These are phyloP conservation scores for Papilio polytes DNA, from an alignment of 1,140 invertebrate species.

Conservation along the genomic window DNA sequence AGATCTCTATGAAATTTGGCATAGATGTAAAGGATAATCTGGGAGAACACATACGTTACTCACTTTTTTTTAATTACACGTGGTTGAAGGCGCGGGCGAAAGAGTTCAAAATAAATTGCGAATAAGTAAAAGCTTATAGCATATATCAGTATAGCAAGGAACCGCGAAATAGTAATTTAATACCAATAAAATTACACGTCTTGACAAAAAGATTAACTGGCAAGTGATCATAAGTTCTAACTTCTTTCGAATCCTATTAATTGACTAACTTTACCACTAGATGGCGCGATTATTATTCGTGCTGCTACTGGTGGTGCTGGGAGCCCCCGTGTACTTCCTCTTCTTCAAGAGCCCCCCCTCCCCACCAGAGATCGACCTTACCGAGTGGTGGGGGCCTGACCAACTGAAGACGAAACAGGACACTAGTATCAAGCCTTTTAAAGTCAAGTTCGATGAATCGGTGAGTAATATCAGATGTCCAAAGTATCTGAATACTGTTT, in stretches of 20 bases:
- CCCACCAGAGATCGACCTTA: constrained; percentile 45
- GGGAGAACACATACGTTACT: too few species aligned
- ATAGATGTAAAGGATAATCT: too few species aligned
- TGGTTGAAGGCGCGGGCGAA: too few species aligned
- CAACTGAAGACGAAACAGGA: constrained; percentile 42
- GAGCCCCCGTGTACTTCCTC: constrained; percentile 46
- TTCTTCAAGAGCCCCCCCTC: constrained; percentile 50
- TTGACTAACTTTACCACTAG: constrained; percentile 21
- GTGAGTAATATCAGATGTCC: constrained; percentile 42
- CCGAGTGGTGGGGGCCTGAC: constrained; percentile 55
- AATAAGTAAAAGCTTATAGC: too few species aligned
- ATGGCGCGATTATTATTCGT: constrained; percentile 32
- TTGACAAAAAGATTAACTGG: too few species aligned
- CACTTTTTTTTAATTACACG: too few species aligned
- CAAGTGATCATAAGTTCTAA: too few species aligned
- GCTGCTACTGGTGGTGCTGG: constrained; percentile 20
- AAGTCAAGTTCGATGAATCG: constrained; percentile 50
- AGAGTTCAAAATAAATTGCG: too few species aligned
- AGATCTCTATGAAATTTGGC: too few species aligned
- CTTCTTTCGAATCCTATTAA: not conserved
- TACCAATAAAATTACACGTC: too few species aligned
- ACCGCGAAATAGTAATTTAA: too few species aligned
- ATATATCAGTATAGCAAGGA: too few species aligned
- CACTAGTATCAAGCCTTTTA: constrained; percentile 46
- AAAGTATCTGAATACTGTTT: not conserved